These are phyloP conservation scores for Pelmatolapia mariae DNA, from an alignment of 2,113 vertebrate genomes.

Conservation along the genomic window DNA sequence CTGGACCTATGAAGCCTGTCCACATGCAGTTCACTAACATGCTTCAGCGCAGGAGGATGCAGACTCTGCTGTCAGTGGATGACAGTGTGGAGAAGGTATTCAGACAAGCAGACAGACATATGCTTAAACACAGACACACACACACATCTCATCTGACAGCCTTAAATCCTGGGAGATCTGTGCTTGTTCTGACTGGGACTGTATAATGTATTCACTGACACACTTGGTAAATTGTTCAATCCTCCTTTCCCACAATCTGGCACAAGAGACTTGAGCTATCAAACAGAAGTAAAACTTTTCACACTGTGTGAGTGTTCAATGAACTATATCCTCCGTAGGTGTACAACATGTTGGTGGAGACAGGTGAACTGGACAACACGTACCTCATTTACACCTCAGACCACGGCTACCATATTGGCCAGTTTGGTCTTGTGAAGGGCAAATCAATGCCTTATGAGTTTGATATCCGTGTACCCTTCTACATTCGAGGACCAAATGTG, in stretches of 20 bases:
- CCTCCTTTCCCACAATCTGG: constrained; percentile 32
- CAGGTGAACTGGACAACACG: constrained; percentile 90
- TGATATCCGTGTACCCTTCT: constrained; percentile 95
- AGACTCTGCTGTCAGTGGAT: constrained; percentile 93
- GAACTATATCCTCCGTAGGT: constrained; percentile 68
- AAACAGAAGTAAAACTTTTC: constrained; percentile 8
- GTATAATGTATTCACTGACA: constrained; percentile 59
- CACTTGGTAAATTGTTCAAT: constrained; percentile 53
- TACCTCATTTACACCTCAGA: constrained; percentile 96
- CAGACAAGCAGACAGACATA: neutral
- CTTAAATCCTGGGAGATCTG: constrained; percentile 56
- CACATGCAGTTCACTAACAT: constrained; percentile 99
- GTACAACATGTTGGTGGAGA: constrained; percentile 87
- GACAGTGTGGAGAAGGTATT: constrained; percentile 90
- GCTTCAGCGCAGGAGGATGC: constrained; percentile 90
- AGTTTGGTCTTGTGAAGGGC: constrained; percentile 96
- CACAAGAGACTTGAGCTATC: constrained; percentile 33
- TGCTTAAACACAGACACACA: constrained; percentile 2
- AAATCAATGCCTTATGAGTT: constrained; percentile 99
- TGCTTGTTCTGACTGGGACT: constrained; percentile 45
- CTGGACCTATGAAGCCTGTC: constrained; percentile 94
- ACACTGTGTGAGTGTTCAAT: neutral
- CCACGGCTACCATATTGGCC: constrained; percentile 96
- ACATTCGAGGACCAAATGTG: constrained; percentile 89
- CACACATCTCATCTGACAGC: constrained; percentile 11